These are phyloP conservation scores for Pogonognathellus flavescens DNA, from an alignment of 1,140 invertebrate species.

Conservation along the genomic window DNA sequence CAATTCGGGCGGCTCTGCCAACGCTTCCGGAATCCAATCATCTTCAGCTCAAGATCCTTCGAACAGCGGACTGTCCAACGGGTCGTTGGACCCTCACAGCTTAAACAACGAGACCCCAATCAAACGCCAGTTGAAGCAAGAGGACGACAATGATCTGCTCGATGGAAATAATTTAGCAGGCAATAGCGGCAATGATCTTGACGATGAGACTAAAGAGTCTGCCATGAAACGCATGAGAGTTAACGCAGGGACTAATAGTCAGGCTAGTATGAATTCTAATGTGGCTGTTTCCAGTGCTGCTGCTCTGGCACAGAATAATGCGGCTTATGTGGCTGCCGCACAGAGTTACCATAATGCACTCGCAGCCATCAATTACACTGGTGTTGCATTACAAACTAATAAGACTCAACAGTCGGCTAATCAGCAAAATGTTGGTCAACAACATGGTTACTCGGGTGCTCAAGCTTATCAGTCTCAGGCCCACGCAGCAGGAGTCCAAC, in stretches of 20 bases:
- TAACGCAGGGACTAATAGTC: constrained; percentile 54
- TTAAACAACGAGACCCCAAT: constrained; percentile 50
- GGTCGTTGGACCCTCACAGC: constrained; percentile 61
- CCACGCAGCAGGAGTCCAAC: constrained; percentile 67
- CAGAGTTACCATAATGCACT: constrained; percentile 71
- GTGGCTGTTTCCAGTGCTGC: constrained; percentile 51
- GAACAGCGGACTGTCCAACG: constrained; percentile 58
- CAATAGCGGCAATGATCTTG: constrained; percentile 66
- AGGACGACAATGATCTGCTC: constrained; percentile 51
- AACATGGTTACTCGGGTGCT: constrained; percentile 63
- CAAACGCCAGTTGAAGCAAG: constrained; percentile 55
- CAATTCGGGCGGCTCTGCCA: constrained; percentile 54
- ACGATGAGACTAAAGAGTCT: constrained; percentile 69
- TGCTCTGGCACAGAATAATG: constrained; percentile 70
- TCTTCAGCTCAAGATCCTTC: constrained; percentile 53
- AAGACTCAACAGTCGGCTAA: constrained; percentile 67
- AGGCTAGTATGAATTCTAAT: constrained; percentile 44
- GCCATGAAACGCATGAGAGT: constrained; percentile 66
- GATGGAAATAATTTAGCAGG: constrained; percentile 51
- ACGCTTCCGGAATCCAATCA: constrained; percentile 20
- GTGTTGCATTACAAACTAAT: constrained; percentile 79
- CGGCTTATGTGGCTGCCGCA: constrained; percentile 69
- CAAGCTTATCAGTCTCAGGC: constrained; percentile 56
- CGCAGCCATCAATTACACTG: constrained; percentile 82
- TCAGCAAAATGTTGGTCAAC: constrained; percentile 50